These are phyloP conservation scores for Coracopsis vasa DNA, from an alignment of 2,113 vertebrate species.

Conservation along the genomic window DNA sequence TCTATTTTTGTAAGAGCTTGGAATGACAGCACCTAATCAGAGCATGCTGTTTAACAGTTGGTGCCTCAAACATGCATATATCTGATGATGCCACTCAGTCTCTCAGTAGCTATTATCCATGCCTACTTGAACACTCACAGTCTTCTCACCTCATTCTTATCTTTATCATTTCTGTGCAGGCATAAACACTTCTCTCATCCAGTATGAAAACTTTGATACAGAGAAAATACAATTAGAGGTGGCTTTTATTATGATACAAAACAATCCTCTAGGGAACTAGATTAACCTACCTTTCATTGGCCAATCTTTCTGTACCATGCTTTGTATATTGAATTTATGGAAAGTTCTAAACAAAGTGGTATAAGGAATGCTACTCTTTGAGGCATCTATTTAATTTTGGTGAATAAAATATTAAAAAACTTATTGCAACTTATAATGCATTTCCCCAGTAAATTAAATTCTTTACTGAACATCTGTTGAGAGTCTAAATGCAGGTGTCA, in stretches of 20 bases:
- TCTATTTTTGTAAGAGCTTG: neutral
- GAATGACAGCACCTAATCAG: neutral
- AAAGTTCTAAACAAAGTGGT: neutral
- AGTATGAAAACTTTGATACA: neutral
- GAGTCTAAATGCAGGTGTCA: neutral
- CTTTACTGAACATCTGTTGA: neutral
- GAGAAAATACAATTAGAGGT: neutral
- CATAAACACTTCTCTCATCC: neutral
- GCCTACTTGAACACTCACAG: neutral
- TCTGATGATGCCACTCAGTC: neutral
- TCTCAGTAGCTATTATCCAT: neutral
- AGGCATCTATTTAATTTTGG: neutral
- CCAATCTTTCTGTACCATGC: neutral
- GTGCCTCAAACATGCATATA: neutral
- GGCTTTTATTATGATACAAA: neutral
- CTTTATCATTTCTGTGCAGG: neutral
- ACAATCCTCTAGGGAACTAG: rapidly evolving
- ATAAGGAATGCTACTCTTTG: neutral
- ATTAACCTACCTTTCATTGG: neutral
- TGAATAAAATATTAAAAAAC: neutral
- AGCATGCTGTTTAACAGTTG: neutral
- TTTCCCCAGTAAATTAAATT: neutral
- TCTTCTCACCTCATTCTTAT: neutral
- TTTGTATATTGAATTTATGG: neutral
- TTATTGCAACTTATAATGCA: neutral